phyloP scores from a whole-genome alignment of 2,113 vertebrate species.

The Oreochromis aureus region DNA sequence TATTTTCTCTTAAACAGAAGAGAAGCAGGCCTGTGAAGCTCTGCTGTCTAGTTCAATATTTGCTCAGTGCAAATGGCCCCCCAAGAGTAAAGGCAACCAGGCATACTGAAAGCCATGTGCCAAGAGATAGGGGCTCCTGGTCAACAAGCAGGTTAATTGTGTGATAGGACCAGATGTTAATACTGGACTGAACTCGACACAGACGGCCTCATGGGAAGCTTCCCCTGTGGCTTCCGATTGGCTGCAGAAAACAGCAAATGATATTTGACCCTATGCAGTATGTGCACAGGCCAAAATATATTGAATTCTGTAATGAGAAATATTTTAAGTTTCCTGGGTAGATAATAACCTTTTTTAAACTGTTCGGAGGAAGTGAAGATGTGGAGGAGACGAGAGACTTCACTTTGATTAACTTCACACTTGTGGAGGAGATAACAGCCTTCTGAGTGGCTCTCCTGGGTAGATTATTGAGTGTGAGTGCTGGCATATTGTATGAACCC shows the following conservation, averaged over 20 bases:
- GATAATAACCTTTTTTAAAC: neutral
- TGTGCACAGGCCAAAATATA: neutral
- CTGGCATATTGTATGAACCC: conserved; percentile 16
- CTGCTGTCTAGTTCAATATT: conserved; percentile 9
- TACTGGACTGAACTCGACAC: neutral
- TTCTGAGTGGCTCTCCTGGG: conserved; percentile 19
- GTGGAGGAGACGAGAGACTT: neutral
- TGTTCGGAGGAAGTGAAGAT: neutral
- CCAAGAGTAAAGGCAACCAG: conserved; percentile 1
- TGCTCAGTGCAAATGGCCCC: neutral
- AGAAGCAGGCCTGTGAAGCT: neutral
- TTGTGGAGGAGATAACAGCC: conserved; percentile 46
- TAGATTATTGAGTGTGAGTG: conserved; percentile 32
- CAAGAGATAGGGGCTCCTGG: conserved; percentile 38
- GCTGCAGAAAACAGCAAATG: neutral
- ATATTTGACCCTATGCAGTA: neutral
- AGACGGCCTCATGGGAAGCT: neutral
- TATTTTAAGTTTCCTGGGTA: neutral
- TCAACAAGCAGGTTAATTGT: conserved; percentile 67
- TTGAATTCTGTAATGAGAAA: neutral
- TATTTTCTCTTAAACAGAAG: neutral
- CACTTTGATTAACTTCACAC: conserved; percentile 51
- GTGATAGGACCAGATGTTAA: conserved; percentile 40
- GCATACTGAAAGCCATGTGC: conserved; percentile 1
- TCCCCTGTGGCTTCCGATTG: neutral